phyloP scores from a whole-genome alignment of 2,113 vertebrate species.

The Pristiophorus japonicus region DNA sequence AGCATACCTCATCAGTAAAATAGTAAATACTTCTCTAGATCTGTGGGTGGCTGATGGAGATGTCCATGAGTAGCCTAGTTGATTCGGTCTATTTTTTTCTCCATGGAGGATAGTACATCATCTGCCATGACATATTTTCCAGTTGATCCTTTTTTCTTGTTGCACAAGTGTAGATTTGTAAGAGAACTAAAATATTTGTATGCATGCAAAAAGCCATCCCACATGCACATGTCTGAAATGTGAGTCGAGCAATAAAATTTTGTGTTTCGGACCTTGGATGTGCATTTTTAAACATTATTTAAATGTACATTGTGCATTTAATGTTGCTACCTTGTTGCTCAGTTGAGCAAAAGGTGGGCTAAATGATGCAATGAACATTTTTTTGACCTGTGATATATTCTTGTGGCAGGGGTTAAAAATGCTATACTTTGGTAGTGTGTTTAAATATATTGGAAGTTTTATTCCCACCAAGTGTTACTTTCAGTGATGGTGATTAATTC shows the following conservation, averaged over 20 bases:
- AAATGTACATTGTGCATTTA: not conserved
- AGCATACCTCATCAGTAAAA: not conserved
- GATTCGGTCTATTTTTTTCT: no score
- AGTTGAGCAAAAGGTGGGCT: no score
- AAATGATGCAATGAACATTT: not conserved
- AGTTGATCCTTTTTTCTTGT: not conserved
- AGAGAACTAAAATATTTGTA: not conserved
- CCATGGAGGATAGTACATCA: not conserved
- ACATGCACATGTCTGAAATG: not conserved
- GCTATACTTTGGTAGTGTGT: not conserved
- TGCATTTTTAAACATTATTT: not conserved
- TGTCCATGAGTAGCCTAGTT: not conserved
- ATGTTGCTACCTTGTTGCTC: not conserved
- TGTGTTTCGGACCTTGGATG: not conserved
- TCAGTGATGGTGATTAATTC: not conserved
- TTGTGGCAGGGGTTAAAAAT: not conserved
- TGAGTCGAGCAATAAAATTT: not conserved
- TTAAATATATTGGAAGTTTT: not conserved
- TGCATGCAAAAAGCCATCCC: not conserved
- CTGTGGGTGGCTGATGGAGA: not conserved
- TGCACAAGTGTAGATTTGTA: not conserved
- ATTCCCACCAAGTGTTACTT: not conserved
- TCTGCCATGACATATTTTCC: not conserved
- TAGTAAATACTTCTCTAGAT: not conserved
- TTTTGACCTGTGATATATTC: not conserved